Conservation (phyloP, 2,113 vertebrate species). For the Vimba vimba region DNA sequence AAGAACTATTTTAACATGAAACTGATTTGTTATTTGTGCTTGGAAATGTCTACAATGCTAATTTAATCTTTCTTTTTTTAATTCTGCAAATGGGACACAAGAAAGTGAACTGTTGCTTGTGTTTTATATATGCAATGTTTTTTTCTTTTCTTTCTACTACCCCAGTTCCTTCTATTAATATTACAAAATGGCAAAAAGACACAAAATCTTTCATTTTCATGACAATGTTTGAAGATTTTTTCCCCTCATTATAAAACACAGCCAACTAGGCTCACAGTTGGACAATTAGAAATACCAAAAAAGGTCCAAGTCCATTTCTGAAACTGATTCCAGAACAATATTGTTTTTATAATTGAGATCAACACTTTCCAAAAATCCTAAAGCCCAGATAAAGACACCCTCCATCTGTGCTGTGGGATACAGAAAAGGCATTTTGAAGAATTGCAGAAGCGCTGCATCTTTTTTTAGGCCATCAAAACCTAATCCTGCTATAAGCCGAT, state of each 20-base stretch:
- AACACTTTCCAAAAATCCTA: constrained; percentile 21
- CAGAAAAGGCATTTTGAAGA: constrained; percentile 12
- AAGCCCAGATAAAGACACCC: constrained; percentile 18
- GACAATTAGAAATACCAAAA: constrained; percentile 19
- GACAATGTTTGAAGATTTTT: neutral
- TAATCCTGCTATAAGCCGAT: constrained; percentile 48
- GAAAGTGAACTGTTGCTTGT: neutral
- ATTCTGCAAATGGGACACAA: neutral
- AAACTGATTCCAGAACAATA: constrained; percentile 35
- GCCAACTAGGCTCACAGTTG: neutral
- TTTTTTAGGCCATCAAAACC: constrained; percentile 40
- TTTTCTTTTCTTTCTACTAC: neutral
- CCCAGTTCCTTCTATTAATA: neutral
- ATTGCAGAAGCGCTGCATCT: neutral
- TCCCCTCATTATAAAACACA: neutral
- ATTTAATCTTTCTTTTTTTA: neutral
- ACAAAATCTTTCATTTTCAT: neutral
- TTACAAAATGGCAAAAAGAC: neutral
- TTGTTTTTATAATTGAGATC: constrained; percentile 24
- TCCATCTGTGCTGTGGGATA: constrained; percentile 26
- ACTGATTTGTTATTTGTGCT: neutral
- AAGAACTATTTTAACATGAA: neutral
- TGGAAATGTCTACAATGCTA: neutral
- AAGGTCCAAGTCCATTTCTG: constrained; percentile 9
- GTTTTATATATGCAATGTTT: neutral